Evolutionary conservation across 1,140 invertebrate genomes (phyloP).

Genomic region (Zaprionus ornatus): DNA sequence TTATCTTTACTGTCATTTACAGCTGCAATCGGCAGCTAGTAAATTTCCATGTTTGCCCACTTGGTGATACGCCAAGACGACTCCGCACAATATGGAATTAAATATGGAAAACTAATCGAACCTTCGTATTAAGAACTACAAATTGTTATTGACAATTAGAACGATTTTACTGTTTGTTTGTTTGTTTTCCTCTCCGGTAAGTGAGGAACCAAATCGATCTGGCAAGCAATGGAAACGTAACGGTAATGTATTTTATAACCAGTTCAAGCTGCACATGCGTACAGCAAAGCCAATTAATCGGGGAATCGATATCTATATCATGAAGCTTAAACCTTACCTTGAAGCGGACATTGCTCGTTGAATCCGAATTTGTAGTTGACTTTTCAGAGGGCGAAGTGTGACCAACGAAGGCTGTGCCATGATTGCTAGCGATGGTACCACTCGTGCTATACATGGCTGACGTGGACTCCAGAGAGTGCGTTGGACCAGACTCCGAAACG

Average conservation of each 20-base stretch:
- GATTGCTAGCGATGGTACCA: slow-evolving; percentile 38
- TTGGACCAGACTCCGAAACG: slow-evolving; percentile 41
- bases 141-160: slow-evolving; percentile 63
- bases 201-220: slow-evolving; percentile 13
- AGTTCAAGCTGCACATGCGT: slow-evolving; percentile 5
- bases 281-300: neutral
- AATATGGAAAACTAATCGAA: slow-evolving; percentile 44
- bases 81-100: too few relatives aligned
- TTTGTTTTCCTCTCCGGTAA: neutral
- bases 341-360: slow-evolving; percentile 81
- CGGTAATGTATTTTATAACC: slow-evolving; percentile 1
- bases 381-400: slow-evolving; percentile 80
- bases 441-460: slow-evolving; percentile 53
- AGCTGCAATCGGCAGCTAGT: slow-evolving; percentile 55
- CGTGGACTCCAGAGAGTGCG: slow-evolving; percentile 56
- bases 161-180: slow-evolving; percentile 31
- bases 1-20: slow-evolving; percentile 47
- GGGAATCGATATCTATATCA: neutral
- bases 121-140: slow-evolving; percentile 35
- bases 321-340: slow-evolving; percentile 60
- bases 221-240: neutral
- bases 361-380: slow-evolving; percentile 79
- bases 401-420: slow-evolving; percentile 48
- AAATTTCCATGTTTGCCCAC: slow-evolving; percentile 74
- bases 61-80: slow-evolving; percentile 35